Percentiles rank a stretch among this genome's conserved stretches.
Evolutionary conservation across 2,888 invertebrate species (phyloP).

Genomic region (Patella depressa): DNA sequence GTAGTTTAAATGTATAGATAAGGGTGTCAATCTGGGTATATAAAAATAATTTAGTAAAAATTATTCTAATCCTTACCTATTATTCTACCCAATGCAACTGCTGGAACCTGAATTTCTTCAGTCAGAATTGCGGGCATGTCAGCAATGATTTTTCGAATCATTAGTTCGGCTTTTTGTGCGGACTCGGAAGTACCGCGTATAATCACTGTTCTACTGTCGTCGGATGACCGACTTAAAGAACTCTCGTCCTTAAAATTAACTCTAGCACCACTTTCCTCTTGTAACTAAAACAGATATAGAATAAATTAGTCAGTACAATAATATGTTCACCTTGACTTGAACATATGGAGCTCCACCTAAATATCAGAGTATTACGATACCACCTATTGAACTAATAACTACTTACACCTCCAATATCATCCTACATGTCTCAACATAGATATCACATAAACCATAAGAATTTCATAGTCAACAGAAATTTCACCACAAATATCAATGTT

Average conservation of each 20-base stretch:
- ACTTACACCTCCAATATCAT: too few species aligned
- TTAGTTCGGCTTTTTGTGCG: conserved; percentile 79
- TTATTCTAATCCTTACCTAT: conserved; percentile 74
- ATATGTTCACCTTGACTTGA: too few species aligned
- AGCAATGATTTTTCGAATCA: conserved; percentile 79
- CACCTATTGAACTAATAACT: too few species aligned
- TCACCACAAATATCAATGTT: too few species aligned
- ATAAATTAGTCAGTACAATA: too few species aligned
- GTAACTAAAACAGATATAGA: conserved; percentile 72
- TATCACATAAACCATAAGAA: too few species aligned
- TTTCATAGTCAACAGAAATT: too few species aligned
- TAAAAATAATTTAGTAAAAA: not conserved
- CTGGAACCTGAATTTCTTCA: conserved; percentile 79
- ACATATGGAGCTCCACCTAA: too few species aligned
- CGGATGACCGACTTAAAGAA: conserved; percentile 57
- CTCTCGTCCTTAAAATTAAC: conserved; percentile 73
- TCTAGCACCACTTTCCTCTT: conserved; percentile 80
- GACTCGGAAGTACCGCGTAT: conserved; percentile 80
- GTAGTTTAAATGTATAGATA: too few species aligned
- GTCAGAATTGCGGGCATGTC: conserved; percentile 80
- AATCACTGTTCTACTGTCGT: conserved; percentile 76
- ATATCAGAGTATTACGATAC: too few species aligned
- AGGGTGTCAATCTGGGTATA: too few species aligned
- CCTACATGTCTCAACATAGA: too few species aligned
- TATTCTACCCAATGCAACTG: conserved; percentile 79